Evolutionary conservation across 2,797 vertebrate genomes (phyloP), one percentile per base, ranked within the genome.

Genomic region (Gouania willdenowi): DNA sequence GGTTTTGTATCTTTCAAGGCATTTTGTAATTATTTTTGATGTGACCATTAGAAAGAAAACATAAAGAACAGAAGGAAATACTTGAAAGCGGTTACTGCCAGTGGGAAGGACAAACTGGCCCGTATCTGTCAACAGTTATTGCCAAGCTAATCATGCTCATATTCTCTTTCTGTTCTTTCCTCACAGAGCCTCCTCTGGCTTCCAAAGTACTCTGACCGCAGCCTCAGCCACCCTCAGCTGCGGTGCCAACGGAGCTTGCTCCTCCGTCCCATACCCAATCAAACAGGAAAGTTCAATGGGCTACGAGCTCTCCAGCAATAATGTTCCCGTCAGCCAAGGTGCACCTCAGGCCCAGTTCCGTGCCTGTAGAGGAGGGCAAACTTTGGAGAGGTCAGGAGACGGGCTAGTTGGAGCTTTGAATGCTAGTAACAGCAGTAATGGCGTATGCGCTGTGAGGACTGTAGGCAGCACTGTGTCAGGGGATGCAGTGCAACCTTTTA

Each of bases 401-500:
- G 79, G 81, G 28, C 66, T 79, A 0, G 36, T 83, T 38, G 87
- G 89, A 35, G 67, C 83, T 18, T 54, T 83, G 4, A 87, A 83
- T 51, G 81, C 81, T 80, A 82, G 88, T 86, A 61, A 40, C 51
- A 41, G 41, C 30, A 12, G 29, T 9, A 41, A 40, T 14, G 50
- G 63, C 57, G 38, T 60, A 8, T 61, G 71, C 39, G 22, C 57
- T 32, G 43, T 48, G 14, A 69, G 57, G 17, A 25, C 49, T 21
- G 41, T 70, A 21, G 61, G 60, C 26, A 26, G 52, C 19, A 65
- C 85, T 77, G 60, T 86, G 87, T 71, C 89, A 49, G 77, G 74
- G 38, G 86, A 92, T 63, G 86, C 91, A 49, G 87, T 90, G 37
- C 95, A 92, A 83, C 81, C 92, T 72, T 92, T 98, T 91, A 93